phyloP scores from a whole-genome alignment of 2,888 invertebrate genomes.

The Ichneumoninae sp. region DNA sequence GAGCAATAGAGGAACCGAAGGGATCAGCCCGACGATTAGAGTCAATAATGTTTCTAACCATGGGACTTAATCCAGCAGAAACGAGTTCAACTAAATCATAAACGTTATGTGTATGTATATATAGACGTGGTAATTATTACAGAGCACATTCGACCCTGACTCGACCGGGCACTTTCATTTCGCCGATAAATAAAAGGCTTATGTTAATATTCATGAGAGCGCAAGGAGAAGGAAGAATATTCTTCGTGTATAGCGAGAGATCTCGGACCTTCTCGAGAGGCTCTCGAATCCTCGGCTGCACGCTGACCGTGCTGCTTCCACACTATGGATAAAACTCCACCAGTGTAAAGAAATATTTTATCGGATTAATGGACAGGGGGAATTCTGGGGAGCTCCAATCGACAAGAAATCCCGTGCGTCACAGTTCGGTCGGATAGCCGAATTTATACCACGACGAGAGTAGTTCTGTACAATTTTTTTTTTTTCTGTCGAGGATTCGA shows the following conservation, averaged over 20 bases:
- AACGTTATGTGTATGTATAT: constrained; percentile 10
- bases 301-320: neutral
- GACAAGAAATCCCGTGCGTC: constrained; percentile 61
- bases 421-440: constrained; percentile 61
- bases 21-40: constrained; percentile 1
- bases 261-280: constrained; percentile 36
- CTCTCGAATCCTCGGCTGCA: constrained; percentile 25
- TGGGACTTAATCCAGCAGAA: constrained; percentile 34
- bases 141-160: constrained; percentile 61
- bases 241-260: constrained; percentile 25
- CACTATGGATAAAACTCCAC: neutral
- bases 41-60: constrained; percentile 23
- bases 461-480: constrained; percentile 64
- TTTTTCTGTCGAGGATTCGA: neutral
- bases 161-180: constrained; percentile 66
- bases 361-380: constrained; percentile 72
- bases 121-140: constrained; percentile 66
- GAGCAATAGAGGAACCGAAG: constrained; percentile 14
- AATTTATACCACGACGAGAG: constrained; percentile 71
- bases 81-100: constrained; percentile 39
- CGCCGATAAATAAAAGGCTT: constrained; percentile 75
- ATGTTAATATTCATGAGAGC: constrained; percentile 70
- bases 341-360: constrained; percentile 71
- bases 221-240: constrained; percentile 25
- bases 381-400: constrained; percentile 59